Base-by-base conservation (phyloP, 2,113 vertebrate genomes). In the Clarias magur region DNA sequence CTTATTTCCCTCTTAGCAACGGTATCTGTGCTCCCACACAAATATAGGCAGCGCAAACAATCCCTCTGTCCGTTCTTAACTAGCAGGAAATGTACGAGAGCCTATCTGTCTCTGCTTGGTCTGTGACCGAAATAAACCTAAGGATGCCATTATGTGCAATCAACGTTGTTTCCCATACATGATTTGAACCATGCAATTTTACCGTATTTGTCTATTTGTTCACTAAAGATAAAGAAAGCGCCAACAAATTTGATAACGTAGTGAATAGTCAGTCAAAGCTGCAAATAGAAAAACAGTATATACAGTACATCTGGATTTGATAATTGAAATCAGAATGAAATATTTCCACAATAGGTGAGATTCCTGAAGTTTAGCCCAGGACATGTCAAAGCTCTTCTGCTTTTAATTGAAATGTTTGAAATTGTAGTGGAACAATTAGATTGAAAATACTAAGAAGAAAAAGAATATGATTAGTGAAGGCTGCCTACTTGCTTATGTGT, bases 1-100 rank as follows among this genome's bases (percentile, higher is more conserved):
- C 56, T 80, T 60, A 62, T 81, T 86, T 86, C 72, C 88, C 84
- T 86, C 88, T 83, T 83, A 88, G 84, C 84, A 82, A 78, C 84
- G 19, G 70, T 80, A 80, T 80, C 78, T 70, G 65, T 62, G 83
- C 30, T 88, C 83, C 27, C 70, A 88, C 72, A 88, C 88, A 89
- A 86, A 87, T 87, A 84, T 68, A 84, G 68, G 57, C 62, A 11
- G 65, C 72, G 57, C 13, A 84, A 86, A 83, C 88, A 89, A 89
- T 86, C 34, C 80, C 11, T 7, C 67, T 65, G 65, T 62, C 38
- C 85, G 42, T 79, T 79, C 76, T 60, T 84, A 42, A 72, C 62
- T 67, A 78, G 81, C 62, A 89, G 85, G 88, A 89, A 89, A 72
- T 19, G 54, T 53, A 79, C 10, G 25, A 86, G 63, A 80, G 80